Evolutionary conservation across 2,113 vertebrate genomes (phyloP).

Genomic region (Craseonycteris thonglongyai): DNA sequence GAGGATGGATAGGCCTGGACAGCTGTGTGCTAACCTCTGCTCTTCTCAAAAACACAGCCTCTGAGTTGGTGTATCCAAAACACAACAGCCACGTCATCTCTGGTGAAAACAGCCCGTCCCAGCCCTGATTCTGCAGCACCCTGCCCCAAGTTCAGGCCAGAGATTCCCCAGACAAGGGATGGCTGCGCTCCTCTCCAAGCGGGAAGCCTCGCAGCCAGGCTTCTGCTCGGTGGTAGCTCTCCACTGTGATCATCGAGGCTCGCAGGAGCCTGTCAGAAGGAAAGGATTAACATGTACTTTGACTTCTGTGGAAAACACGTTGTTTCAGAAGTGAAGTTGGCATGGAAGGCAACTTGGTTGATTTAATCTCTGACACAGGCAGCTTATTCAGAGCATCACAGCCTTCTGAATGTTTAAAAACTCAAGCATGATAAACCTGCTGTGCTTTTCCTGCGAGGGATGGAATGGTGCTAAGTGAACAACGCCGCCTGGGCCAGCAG

Average conservation of each 20-base stretch:
- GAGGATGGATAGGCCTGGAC: background rate
- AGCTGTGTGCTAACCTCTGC: background rate
- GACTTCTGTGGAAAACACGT: slow-evolving; percentile 57
- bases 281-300: slow-evolving; percentile 48
- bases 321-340: slow-evolving; percentile 58
- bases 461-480: slow-evolving; percentile 36
- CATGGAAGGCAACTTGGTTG: slow-evolving; percentile 69
- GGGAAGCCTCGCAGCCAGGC: background rate
- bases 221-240: background rate
- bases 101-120: background rate
- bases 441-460: slow-evolving; percentile 64
- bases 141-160: background rate
- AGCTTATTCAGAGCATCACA: slow-evolving; percentile 66
- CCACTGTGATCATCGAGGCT: slow-evolving; percentile 17
- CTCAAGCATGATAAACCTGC: slow-evolving; percentile 54
- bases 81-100: background rate
- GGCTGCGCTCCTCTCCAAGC: background rate
- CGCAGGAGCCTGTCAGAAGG: slow-evolving; percentile 48
- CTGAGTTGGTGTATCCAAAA: background rate
- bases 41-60: background rate
- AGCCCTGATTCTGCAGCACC: background rate
- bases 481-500: slow-evolving; percentile 35
- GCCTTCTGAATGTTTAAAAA: slow-evolving; percentile 70
- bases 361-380: slow-evolving; percentile 65
- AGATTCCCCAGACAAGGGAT: background rate